Percentiles rank a stretch among this genome's conserved stretches.
These are phyloP conservation scores for Battus philenor DNA, from an alignment of 1,140 invertebrate genomes.

Conservation along the genomic window DNA sequence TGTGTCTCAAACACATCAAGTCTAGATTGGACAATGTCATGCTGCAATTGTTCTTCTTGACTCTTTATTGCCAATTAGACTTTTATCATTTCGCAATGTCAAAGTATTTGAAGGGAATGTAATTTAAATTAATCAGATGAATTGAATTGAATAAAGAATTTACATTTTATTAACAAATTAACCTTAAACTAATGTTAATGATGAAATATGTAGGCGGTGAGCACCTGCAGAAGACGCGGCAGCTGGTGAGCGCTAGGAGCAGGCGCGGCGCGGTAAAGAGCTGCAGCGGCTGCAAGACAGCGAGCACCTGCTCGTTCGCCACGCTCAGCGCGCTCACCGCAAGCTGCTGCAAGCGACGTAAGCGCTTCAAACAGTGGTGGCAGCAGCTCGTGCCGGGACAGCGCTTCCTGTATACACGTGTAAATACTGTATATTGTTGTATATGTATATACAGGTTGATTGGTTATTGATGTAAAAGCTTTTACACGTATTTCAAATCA, in stretches of 20 bases:
- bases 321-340: constrained; percentile 18
- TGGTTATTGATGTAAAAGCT: too few relatives aligned
- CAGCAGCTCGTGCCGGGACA: constrained; percentile 78
- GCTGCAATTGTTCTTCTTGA: too few relatives aligned
- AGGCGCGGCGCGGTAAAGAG: constrained; percentile 89
- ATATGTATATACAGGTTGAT: too few relatives aligned
- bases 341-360: constrained; percentile 66
- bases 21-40: too few relatives aligned
- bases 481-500: too few relatives aligned
- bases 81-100: too few relatives aligned
- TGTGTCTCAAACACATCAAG: too few relatives aligned
- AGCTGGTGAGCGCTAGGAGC: constrained; percentile 84
- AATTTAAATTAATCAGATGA: background rate
- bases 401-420: constrained; percentile 84
- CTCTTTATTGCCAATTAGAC: too few relatives aligned
- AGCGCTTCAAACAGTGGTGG: constrained; percentile 89
- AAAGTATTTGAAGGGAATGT: too few relatives aligned
- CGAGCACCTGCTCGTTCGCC: constrained; percentile 65
- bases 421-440: too few relatives aligned
- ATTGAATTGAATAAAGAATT: background rate
- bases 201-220: too few relatives aligned
- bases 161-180: background rate
- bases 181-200: too few relatives aligned
- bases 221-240: constrained; percentile 75
- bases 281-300: constrained; percentile 87